phyloP scores from a whole-genome alignment of 2,888 invertebrate species.

The Coleophora flavipennella region DNA sequence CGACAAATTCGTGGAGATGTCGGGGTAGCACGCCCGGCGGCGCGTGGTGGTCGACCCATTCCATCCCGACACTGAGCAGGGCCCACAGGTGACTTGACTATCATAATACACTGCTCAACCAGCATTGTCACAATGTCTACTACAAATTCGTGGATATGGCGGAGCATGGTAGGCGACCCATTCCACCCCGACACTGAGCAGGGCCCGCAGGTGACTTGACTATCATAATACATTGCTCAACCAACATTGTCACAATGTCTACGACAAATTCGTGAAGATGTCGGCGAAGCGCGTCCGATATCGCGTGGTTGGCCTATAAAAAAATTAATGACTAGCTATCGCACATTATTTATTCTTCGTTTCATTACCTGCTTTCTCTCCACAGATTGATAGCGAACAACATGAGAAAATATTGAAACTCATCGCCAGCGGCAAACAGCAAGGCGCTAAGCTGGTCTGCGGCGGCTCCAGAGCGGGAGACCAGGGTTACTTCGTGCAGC shows the following conservation, averaged over 20 bases:
- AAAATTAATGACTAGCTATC: too few relatives aligned
- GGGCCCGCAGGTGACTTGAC: conserved; percentile 84
- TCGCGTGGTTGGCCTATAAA: too few relatives aligned
- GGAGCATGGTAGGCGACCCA: conserved; percentile 88
- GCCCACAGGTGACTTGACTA: conserved; percentile 83
- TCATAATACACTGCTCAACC: too few relatives aligned
- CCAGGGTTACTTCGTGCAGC: conserved; percentile 87
- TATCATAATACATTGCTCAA: too few relatives aligned
- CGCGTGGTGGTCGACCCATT: conserved; percentile 93
- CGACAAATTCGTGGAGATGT: conserved; percentile 89
- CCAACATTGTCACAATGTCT: too few relatives aligned
- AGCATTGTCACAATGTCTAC: conserved; percentile 90
- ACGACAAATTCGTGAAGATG: too few relatives aligned
- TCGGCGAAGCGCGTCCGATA: too few relatives aligned
- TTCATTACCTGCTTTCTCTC: too few relatives aligned
- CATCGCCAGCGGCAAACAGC: conserved; percentile 84
- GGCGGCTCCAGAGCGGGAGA: conserved; percentile 81
- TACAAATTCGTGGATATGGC: conserved; percentile 89
- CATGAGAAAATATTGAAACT: conserved; percentile 84
- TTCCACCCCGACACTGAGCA: conserved; percentile 86
- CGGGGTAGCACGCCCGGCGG: conserved; percentile 82
- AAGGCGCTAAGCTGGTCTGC: conserved; percentile 87
- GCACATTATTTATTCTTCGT: too few relatives aligned
- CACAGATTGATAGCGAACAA: conserved; percentile 85
- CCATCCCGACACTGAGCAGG: conserved; percentile 84